Conservation (phyloP, 2,888 invertebrate genomes). For the Cartodere bifasciata region DNA sequence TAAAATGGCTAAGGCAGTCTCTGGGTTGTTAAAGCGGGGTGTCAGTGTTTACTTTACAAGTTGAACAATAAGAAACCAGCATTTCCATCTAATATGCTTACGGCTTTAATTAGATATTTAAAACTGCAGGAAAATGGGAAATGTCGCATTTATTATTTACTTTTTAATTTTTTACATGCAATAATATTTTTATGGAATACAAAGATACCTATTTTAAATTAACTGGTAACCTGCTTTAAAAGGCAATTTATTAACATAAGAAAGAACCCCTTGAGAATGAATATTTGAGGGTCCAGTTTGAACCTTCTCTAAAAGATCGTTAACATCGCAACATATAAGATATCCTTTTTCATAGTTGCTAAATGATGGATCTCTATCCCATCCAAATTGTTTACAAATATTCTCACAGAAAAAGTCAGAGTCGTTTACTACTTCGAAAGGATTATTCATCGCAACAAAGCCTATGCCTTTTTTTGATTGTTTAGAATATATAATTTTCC, state of each 20-base stretch:
- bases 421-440: constrained; percentile 1
- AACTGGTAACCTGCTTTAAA: too few species aligned
- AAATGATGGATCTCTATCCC: constrained; percentile 6
- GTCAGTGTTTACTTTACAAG: constrained; percentile 20
- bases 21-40: constrained; percentile 15
- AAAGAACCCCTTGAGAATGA: neutral
- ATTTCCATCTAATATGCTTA: constrained; percentile 12
- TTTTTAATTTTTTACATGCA: constrained; percentile 26
- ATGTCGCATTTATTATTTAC: constrained; percentile 24
- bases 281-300: constrained; percentile 9
- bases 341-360: constrained; percentile 7
- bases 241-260: too few species aligned
- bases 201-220: too few species aligned
- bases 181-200: too few species aligned
- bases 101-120: constrained; percentile 20
- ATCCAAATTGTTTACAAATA: constrained; percentile 6
- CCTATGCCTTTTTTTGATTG: constrained; percentile 6
- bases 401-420: constrained; percentile 7
- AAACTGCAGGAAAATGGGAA: constrained; percentile 16
- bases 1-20: constrained; percentile 22
- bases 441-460: constrained; percentile 10
- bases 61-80: constrained; percentile 16
- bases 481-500: constrained; percentile 9
- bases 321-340: constrained; percentile 8
- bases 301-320: constrained; percentile 5